Base-by-base conservation (phyloP, 30 jellyfish, hydroid and myxozoan species). In the Catostylus mosaicus region DNA sequence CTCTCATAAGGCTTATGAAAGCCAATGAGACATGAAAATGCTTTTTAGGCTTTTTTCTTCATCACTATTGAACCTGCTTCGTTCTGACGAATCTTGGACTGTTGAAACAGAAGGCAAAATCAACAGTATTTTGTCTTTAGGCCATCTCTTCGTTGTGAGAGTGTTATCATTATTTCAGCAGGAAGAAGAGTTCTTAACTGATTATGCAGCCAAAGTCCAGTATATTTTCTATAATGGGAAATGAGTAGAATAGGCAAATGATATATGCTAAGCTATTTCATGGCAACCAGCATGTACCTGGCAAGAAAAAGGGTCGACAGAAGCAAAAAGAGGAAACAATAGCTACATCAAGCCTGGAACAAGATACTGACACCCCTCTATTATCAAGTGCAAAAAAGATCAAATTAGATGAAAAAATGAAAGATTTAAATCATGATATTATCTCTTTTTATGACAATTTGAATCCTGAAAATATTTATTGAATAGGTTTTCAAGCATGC, bases 201-300 rank as follows among this genome's bases (percentile, higher is more conserved):
- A 1, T 34, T 37, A 23, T 1, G 29, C 30, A 2, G 27, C 27
- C 33, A 31, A 67, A 10, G 30, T 31, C 38, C 51, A 23, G 4
- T 67, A 16, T 14, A 33, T 31, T 31, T 37, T 67, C 33, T 6
- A 18, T n/a, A 1, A 67, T 67, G 79, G 79, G 79, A 31, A 67
- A 37, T 32, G 31, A 67, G 27, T 23, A 67, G 59, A 67, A 67
- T 38, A 32, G 18, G 79, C 33, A 5, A 11, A 30, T 26, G 38
- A 45, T n/a, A 67, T 18, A 26, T 67, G 56, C 30, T 29, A 67
- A 67, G 60, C 4, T 38, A 67, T 67, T 67, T 67, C 79, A n/a
- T 67, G 79, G 79, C 33, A 67, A 30, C 34, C 79, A 67, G 38
- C 51, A 67, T 67, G 79, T 23, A 67, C 9, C 32, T 67, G 79